Base-by-base conservation (phyloP, 2,113 vertebrate species). In the Progne subis region DNA sequence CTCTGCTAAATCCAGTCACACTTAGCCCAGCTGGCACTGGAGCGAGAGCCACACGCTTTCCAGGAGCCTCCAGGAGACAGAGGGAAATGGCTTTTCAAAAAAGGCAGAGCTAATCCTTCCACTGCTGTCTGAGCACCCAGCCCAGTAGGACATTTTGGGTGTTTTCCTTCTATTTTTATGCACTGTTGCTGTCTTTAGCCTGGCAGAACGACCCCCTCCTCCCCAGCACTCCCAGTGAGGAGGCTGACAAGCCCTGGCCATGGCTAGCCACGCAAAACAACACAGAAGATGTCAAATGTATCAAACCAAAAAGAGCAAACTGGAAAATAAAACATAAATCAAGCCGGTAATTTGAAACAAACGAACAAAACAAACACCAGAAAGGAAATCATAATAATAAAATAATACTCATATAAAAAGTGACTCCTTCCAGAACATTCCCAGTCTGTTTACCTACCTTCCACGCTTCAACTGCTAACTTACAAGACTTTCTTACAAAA, bases 391-490 rank as follows among this genome's bases (percentile, higher is more conserved):
- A 91, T 96, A 96, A 97, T 90, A 95, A 93, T 71, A 96, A 97
- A 98, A 94, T 77, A 96, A 95, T 94, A 95, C 76, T 82, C 93
- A 96, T 90, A 97, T n/a, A 97, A 96, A 97, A 97, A 97, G 96
- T 97, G 96, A 97, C 94, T 90, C 94, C 95, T 97, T 97, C 94
- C 97, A 97, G 97, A 95, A 96, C 87, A 90, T 87, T 97, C 95
- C 96, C 96, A 95, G 97, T 86, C 97, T 96, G 91, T 95, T 99
- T 99, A 99, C 99, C 98, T 99, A 99, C 99, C 99, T 99, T 99
- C 97, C 97, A 98, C 32, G 97, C 98, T 98, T 98, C 98, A 98
- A 98, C 98, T 95, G 98, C 97, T 98, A 98, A 98, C 97, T 98
- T 98, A 98, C 52, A 95, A 98, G 99, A 99, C 99, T 99, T 99